A percentile compares a stretch with the other conserved stretches of the same genome.
phyloP scores from a whole-genome alignment of 2,113 vertebrate species.

The Camelus bactrianus region DNA sequence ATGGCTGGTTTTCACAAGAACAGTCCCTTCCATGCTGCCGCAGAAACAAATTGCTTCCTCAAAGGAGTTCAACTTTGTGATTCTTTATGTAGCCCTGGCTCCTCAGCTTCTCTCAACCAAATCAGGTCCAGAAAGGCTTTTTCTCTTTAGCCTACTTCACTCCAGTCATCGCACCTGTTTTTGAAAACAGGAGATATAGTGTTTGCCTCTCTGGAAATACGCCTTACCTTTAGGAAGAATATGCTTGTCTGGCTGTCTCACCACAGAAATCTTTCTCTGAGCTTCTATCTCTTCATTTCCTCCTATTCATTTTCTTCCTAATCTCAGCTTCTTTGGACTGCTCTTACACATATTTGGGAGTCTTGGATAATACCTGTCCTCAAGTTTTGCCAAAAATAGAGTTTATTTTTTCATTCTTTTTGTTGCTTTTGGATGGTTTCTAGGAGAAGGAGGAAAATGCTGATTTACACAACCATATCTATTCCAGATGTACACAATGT shows the following conservation, averaged over 20 bases:
- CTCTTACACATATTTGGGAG: conserved; percentile 43
- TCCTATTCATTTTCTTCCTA: conserved; percentile 40
- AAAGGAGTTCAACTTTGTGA: background rate
- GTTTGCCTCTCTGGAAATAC: background rate
- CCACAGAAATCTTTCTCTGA: conserved; percentile 10
- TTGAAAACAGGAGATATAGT: background rate
- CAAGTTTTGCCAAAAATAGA: conserved; percentile 64
- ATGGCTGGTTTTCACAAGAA: background rate
- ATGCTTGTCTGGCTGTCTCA: conserved; percentile 17
- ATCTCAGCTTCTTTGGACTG: conserved; percentile 46
- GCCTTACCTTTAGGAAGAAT: conserved; percentile 6
- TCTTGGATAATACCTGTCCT: conserved; percentile 51
- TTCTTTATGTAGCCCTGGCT: background rate
- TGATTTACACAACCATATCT: conserved; percentile 64
- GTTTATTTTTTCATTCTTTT: conserved; percentile 42
- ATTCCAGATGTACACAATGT: conserved; percentile 65
- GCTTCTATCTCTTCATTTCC: conserved; percentile 49
- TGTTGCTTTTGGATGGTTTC: conserved; percentile 66
- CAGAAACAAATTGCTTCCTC: background rate
- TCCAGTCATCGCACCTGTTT: background rate
- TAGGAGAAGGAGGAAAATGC: conserved; percentile 52
- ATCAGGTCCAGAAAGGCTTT: background rate
- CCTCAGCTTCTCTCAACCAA: background rate
- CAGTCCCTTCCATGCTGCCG: background rate
- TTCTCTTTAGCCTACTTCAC: background rate